These are phyloP conservation scores for Fistularia tabacaria DNA, from an alignment of 2,797 vertebrate genomes.

Conservation along the genomic window DNA sequence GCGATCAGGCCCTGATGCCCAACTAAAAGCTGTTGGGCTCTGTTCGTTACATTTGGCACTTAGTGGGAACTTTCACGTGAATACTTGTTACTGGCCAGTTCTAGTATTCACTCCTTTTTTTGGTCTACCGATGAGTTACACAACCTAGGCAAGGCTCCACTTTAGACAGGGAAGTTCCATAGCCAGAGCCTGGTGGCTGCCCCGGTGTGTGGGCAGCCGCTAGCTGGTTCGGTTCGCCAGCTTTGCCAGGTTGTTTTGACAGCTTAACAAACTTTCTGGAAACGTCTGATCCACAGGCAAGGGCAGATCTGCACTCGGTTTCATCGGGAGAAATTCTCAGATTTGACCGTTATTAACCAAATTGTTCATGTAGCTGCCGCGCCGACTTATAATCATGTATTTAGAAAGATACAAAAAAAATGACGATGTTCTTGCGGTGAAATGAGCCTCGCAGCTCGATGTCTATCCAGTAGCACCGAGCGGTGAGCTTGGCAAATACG, in stretches of 20 bases:
- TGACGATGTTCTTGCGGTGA: conserved; percentile 3
- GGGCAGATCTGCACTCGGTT: not conserved
- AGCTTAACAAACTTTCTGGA: conserved; percentile 60
- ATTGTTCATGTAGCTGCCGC: conserved; percentile 8
- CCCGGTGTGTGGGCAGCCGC: conserved; percentile 6
- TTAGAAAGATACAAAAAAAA: conserved; percentile 20
- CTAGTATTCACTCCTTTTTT: not conserved
- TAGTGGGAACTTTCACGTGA: too few relatives aligned
- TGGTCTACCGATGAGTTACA: too few relatives aligned
- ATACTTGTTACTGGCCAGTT: too few relatives aligned
- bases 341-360: too few relatives aligned
- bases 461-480: too few relatives aligned
- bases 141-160: not conserved
- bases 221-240: conserved; percentile 39
- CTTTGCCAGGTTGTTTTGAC: conserved; percentile 37
- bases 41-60: not conserved
- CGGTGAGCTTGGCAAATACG: too few relatives aligned
- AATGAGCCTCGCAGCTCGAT: too few relatives aligned
- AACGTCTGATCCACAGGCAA: conserved; percentile 25
- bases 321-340: not conserved
- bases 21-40: not conserved
- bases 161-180: not conserved
- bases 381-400: conserved; percentile 2
- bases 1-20: not conserved
- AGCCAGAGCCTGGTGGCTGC: not conserved